These are phyloP conservation scores for Glyptemys insculpta DNA, from an alignment of 2,797 vertebrate species.

Conservation along the genomic window DNA sequence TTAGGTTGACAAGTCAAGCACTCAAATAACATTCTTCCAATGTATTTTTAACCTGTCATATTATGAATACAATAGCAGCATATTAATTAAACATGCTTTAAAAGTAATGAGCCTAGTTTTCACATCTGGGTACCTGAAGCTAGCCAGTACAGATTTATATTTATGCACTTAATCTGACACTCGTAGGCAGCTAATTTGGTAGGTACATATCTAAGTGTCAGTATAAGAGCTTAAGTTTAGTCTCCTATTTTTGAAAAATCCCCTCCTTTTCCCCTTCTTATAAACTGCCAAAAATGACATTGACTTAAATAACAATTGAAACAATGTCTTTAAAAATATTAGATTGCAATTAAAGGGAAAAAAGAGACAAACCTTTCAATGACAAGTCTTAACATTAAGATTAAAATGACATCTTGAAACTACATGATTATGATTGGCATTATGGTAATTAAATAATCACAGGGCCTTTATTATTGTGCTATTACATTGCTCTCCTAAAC, in stretches of 20 bases:
- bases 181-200: background rate
- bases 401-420: constrained; percentile 39
- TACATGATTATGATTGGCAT: constrained; percentile 53
- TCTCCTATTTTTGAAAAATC: background rate
- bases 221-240: background rate
- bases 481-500: constrained; percentile 60
- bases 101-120: background rate
- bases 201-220: background rate
- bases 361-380: constrained; percentile 24
- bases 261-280: background rate
- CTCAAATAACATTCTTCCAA: background rate
- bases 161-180: background rate
- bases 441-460: constrained; percentile 70
- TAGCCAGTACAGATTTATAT: background rate
- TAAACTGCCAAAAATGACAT: background rate
- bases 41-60: background rate
- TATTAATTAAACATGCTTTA: background rate
- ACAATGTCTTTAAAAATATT: background rate
- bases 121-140: background rate
- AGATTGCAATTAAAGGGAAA: constrained; percentile 13
- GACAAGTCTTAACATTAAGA: constrained; percentile 32
- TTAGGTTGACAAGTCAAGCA: background rate
- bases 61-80: background rate
- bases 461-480: constrained; percentile 59
- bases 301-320: background rate